Conservation (phyloP, 2,888 invertebrate species). For the Pseudanteris insignis region DNA sequence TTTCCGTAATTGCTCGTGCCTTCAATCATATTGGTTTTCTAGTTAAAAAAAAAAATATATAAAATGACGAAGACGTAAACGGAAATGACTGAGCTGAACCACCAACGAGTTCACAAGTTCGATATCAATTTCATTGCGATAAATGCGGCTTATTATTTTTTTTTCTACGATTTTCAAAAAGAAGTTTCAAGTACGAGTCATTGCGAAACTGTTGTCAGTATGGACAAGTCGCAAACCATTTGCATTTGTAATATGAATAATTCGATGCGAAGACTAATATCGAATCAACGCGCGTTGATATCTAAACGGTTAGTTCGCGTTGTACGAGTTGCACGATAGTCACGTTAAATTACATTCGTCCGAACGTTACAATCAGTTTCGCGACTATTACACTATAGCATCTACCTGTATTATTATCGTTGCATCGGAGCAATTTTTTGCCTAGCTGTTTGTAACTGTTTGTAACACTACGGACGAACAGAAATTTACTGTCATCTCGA, state of each 20-base stretch:
- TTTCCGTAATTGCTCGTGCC: conserved; percentile 21
- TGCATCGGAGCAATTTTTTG: conserved; percentile 31
- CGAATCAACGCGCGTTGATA: conserved; percentile 12
- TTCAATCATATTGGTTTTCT: neutral
- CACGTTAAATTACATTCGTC: conserved; percentile 29
- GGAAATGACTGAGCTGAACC: too few relatives aligned
- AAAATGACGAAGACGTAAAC: too few relatives aligned
- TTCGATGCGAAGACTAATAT: conserved; percentile 9
- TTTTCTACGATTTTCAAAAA: too few relatives aligned
- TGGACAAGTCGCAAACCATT: too few relatives aligned
- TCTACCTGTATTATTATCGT: conserved; percentile 35
- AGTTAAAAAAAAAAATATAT: too few relatives aligned
- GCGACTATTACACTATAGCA: conserved; percentile 32
- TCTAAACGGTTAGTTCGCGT: conserved; percentile 7
- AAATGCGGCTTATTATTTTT: too few relatives aligned
- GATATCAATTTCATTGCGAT: too few relatives aligned
- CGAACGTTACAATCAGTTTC: conserved; percentile 19
- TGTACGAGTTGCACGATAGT: conserved; percentile 19
- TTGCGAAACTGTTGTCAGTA: too few relatives aligned
- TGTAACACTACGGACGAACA: conserved; percentile 34
- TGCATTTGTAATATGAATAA: conserved; percentile 22
- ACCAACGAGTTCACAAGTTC: too few relatives aligned
- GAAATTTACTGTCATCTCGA: conserved; percentile 39
- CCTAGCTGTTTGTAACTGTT: conserved; percentile 22
- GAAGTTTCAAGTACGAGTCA: too few relatives aligned